Evolutionary conservation across 2,797 vertebrate species (phyloP), one percentile per base, ranked within the genome.

Genomic region (Lepus oiostolus): DNA sequence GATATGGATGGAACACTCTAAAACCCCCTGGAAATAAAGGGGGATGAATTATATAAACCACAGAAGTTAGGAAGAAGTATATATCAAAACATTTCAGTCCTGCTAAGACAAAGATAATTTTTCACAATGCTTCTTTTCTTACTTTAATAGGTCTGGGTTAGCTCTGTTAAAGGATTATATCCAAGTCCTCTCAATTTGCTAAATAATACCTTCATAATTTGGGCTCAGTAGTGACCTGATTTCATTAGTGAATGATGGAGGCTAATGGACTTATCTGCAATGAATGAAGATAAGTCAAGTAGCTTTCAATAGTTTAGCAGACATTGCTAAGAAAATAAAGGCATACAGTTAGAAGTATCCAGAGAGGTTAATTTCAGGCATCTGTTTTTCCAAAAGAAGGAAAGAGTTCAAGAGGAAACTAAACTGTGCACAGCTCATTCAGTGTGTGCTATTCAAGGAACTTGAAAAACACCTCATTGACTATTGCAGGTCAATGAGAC

Each of bases 221-320:
- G 32, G 13, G 91, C 5, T 79, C 22, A 13, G 5, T 22, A 68
- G 10, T 74, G 28, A 58, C 4, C 21, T 38, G 10, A 72, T 52
- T 28, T 30, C 50, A 68, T 17, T 32, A n/a, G 30, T 60, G 28
- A 65, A 38, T 30, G 35, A 52, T 58, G 26, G 71, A 54, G 16
- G 26, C 38, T 70, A 74, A 50, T 7, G 32, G 35, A 30, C 71
- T 88, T 87, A 81, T 58, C 4, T 52, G 6, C n/a, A 47, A 13
- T 26, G 10, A 77, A 77, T 72, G 86, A 76, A 95, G 30, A 63
- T 68, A 90, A 68, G 63, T 26, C 9, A 90, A 54, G n/a, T 35
- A 79, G 24, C 2, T 47, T 54, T 77, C 50, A 62, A 10, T 58
- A 47, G 14, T 35, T 67, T 1, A 74, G 5, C 9, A 79, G 81